Evolutionary conservation across 2,888 invertebrate species (phyloP).

Genomic region (Pyrocoelia pectoralis): DNA sequence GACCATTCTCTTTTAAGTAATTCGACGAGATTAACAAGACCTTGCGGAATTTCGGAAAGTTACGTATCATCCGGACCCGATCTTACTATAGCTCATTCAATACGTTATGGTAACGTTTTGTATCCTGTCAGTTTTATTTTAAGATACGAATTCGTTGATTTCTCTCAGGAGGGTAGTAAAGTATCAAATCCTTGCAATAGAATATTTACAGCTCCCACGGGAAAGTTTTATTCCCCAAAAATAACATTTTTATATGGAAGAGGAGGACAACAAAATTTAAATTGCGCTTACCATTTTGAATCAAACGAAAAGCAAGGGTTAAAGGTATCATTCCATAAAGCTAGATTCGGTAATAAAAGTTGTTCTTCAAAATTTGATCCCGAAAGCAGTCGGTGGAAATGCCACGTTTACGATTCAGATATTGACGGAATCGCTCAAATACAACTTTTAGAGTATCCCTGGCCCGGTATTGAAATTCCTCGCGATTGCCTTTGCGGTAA

Average conservation of each 20-base stretch:
- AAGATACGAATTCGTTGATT: slow-evolving; percentile 84
- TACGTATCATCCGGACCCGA: slow-evolving; percentile 81
- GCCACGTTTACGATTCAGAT: slow-evolving; percentile 61
- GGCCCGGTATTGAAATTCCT: slow-evolving; percentile 71
- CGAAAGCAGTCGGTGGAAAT: slow-evolving; percentile 71
- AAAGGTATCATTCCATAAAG: slow-evolving; percentile 73
- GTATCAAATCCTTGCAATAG: slow-evolving; percentile 72
- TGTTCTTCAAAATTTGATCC: slow-evolving; percentile 74
- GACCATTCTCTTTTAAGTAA: slow-evolving; percentile 78
- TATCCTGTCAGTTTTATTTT: slow-evolving; percentile 81
- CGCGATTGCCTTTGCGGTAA: slow-evolving; percentile 80
- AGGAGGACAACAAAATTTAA: slow-evolving; percentile 79
- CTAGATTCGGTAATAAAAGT: slow-evolving; percentile 73
- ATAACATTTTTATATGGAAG: slow-evolving; percentile 85
- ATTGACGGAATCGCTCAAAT: slow-evolving; percentile 51
- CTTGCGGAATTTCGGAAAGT: slow-evolving; percentile 76
- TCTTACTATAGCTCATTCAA: slow-evolving; percentile 77
- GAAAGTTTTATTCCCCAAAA: slow-evolving; percentile 75
- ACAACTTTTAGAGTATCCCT: slow-evolving; percentile 72
- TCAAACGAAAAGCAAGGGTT: slow-evolving; percentile 74
- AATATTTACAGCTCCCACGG: slow-evolving; percentile 62
- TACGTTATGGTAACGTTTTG: slow-evolving; percentile 80
- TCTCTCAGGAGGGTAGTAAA: slow-evolving; percentile 71
- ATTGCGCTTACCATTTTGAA: slow-evolving; percentile 79
- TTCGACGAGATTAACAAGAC: slow-evolving; percentile 74